These are phyloP conservation scores for Drosophila subpulchrella DNA, from an alignment of 1,140 invertebrate genomes.

Conservation along the genomic window DNA sequence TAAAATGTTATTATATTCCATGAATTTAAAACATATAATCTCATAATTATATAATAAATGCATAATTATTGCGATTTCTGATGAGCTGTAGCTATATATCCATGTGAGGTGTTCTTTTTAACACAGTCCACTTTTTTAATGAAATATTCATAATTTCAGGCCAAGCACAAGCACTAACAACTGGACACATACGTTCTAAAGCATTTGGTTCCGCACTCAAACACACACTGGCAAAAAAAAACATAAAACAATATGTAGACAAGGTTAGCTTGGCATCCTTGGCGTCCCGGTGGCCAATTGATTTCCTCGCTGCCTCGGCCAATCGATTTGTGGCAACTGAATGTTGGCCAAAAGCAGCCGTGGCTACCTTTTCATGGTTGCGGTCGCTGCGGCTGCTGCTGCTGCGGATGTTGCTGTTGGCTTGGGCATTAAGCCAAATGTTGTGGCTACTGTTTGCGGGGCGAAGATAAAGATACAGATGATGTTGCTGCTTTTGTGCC, in stretches of 20 bases:
- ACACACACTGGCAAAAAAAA: conserved; percentile 27
- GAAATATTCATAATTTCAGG: neutral
- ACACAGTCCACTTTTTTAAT: neutral
- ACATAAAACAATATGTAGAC: neutral
- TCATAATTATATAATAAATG: no score
- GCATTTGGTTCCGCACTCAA: conserved; percentile 13
- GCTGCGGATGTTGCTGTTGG: conserved; percentile 22
- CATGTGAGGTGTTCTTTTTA: neutral
- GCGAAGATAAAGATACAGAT: conserved; percentile 26
- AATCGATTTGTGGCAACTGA: conserved; percentile 72
- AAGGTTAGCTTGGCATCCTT: conserved; percentile 11
- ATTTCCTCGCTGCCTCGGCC: conserved; percentile 60
- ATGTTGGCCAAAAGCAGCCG: conserved; percentile 38
- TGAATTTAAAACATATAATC: no score
- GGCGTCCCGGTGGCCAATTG: conserved; percentile 18
- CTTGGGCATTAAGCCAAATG: conserved; percentile 41
- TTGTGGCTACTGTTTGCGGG: conserved; percentile 48
- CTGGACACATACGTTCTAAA: neutral
- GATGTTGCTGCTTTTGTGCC: conserved; percentile 26
- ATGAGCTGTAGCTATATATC: neutral
- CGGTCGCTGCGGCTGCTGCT: conserved; percentile 43
- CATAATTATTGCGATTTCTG: neutral
- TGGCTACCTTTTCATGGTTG: conserved; percentile 79
- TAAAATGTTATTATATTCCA: no score
- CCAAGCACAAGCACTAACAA: conserved; percentile 30